phyloP scores from a whole-genome alignment of 1,140 invertebrate species.

The Macrocentrus cingulum region DNA sequence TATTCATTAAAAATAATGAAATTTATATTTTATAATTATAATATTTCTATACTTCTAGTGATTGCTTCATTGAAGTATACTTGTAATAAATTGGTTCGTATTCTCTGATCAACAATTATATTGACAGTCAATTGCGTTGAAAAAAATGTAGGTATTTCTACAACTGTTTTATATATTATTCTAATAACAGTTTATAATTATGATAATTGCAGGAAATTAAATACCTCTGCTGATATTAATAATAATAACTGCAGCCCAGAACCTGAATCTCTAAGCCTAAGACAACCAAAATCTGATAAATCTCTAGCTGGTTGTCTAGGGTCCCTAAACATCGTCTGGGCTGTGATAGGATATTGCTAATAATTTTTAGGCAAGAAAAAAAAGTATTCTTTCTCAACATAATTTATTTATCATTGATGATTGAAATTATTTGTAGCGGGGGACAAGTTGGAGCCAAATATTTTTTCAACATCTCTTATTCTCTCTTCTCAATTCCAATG shows the following conservation, averaged over 20 bases:
- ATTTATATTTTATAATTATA: too few species aligned
- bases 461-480: too few species aligned
- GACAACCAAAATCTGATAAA: constrained; percentile 42
- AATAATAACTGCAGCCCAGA: constrained; percentile 40
- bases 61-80: too few species aligned
- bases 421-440: background rate
- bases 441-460: too few species aligned
- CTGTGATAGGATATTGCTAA: constrained; percentile 34
- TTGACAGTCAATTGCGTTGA: too few species aligned
- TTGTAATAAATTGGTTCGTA: too few species aligned
- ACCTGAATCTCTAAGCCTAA: constrained; percentile 35
- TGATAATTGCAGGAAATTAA: background rate
- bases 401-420: background rate
- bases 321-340: constrained; percentile 43
- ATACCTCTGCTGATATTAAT: background rate
- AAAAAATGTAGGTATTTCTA: background rate
- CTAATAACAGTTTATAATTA: background rate
- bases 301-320: constrained; percentile 46
- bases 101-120: too few species aligned
- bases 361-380: constrained; percentile 20
- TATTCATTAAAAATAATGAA: too few species aligned
- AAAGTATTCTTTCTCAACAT: background rate
- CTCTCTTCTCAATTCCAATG: too few species aligned
- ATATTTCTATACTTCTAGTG: too few species aligned
- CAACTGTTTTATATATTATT: background rate